Evolutionary conservation across 2,797 vertebrate species (phyloP).

Genomic region (Tachyglossus aculeatus): DNA sequence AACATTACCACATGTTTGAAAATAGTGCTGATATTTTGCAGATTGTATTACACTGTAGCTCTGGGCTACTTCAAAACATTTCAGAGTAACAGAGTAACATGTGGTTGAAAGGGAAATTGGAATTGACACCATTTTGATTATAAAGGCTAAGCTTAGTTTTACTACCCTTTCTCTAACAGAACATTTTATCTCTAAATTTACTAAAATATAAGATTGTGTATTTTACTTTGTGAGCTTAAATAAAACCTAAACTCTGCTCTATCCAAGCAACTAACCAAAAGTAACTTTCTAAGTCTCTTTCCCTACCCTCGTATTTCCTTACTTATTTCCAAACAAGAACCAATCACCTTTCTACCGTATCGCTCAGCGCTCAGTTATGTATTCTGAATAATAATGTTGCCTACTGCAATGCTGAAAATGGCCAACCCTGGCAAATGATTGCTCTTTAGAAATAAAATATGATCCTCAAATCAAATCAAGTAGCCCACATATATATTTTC

Average conservation of each 20-base stretch:
- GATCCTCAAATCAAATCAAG: not conserved
- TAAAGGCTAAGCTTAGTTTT: constrained; percentile 81
- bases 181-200: constrained; percentile 32
- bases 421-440: not conserved
- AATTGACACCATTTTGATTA: constrained; percentile 87
- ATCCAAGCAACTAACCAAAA: not conserved
- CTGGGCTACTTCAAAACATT: constrained; percentile 83
- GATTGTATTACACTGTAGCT: constrained; percentile 74
- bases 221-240: constrained; percentile 20
- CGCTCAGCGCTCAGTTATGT: not conserved
- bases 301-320: not conserved
- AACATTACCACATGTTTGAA: constrained; percentile 90
- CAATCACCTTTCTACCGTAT: not conserved
- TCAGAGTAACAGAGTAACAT: constrained; percentile 77
- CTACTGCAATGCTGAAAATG: not conserved
- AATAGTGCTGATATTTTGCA: constrained; percentile 83
- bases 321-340: not conserved
- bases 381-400: not conserved
- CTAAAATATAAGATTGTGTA: constrained; percentile 14
- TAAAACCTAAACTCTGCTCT: constrained; percentile 6
- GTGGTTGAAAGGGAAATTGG: constrained; percentile 83
- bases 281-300: not conserved
- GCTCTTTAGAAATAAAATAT: not conserved
- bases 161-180: constrained; percentile 47
- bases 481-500: not conserved